Conservation (phyloP, 2,888 invertebrate species). For the Erebia palarica region DNA sequence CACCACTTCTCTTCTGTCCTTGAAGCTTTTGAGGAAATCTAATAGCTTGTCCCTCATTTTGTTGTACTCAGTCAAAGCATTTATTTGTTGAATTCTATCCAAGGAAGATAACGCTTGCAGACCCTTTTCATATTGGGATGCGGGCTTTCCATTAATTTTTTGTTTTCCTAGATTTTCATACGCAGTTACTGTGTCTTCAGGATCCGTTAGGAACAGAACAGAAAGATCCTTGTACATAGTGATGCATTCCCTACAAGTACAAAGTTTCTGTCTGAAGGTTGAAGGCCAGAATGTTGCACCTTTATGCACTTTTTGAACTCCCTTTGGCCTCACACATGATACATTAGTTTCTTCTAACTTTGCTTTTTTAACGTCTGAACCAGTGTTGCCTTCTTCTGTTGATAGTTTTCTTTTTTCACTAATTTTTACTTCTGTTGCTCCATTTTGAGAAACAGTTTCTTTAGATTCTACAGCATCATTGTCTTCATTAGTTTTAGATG, state of each 20-base stretch:
- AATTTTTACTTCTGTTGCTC: slow-evolving; percentile 35
- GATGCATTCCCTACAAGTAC: slow-evolving; percentile 86
- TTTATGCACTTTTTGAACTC: slow-evolving; percentile 54
- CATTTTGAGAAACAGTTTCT: slow-evolving; percentile 16
- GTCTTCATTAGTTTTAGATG: slow-evolving; percentile 14
- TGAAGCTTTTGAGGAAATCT: slow-evolving; percentile 88
- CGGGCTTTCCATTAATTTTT: slow-evolving; percentile 70
- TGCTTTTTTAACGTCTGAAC: slow-evolving; percentile 54
- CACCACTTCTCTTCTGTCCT: slow-evolving; percentile 92
- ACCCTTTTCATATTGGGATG: slow-evolving; percentile 88
- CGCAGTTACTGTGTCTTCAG: slow-evolving; percentile 90
- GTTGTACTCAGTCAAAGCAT: slow-evolving; percentile 93
- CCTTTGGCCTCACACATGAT: slow-evolving; percentile 60
- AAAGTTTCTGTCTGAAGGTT: slow-evolving; percentile 89
- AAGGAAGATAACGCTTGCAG: slow-evolving; percentile 90
- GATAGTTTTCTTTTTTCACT: slow-evolving; percentile 65
- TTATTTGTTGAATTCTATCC: slow-evolving; percentile 91
- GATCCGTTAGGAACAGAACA: slow-evolving; percentile 88
- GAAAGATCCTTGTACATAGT: slow-evolving; percentile 87
- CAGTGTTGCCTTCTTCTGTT: slow-evolving; percentile 48
- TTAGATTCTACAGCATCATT: slow-evolving; percentile 28
- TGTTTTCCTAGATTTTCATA: slow-evolving; percentile 90
- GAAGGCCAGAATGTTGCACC: slow-evolving; percentile 90
- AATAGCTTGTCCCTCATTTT: slow-evolving; percentile 92
- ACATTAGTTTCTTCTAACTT: slow-evolving; percentile 50